Conservation (phyloP, 2,888 invertebrate genomes). For the Cryptocephalus moraei region DNA sequence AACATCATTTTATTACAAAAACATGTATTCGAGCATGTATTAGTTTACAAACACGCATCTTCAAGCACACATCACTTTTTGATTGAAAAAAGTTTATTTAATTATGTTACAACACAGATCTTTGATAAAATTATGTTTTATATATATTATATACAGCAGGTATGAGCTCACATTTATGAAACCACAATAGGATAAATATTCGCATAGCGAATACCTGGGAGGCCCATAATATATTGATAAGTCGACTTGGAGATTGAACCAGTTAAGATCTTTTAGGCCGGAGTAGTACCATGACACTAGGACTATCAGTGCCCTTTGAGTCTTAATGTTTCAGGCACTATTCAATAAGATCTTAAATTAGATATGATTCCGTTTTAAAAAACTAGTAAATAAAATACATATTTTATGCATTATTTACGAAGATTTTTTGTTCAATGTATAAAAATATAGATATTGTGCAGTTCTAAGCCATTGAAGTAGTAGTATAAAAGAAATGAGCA, state of each 20-base stretch:
- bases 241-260: constrained; percentile 8
- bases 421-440: constrained; percentile 39
- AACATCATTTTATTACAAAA: constrained; percentile 32
- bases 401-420: constrained; percentile 35
- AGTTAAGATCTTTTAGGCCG: constrained; percentile 17
- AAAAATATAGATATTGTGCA: constrained; percentile 42
- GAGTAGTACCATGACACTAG: constrained; percentile 16
- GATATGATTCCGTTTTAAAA: constrained; percentile 39
- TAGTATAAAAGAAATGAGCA: constrained; percentile 31
- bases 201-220: constrained; percentile 21
- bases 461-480: constrained; percentile 36
- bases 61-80: constrained; percentile 33
- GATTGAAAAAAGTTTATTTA: constrained; percentile 24
- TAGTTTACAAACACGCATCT: constrained; percentile 28
- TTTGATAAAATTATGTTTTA: constrained; percentile 33
- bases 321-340: constrained; percentile 34
- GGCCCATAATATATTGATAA: constrained; percentile 13
- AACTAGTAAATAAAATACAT: constrained; percentile 39
- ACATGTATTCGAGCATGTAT: constrained; percentile 22
- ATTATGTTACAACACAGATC: constrained; percentile 35
- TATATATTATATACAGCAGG: constrained; percentile 28
- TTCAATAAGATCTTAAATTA: constrained; percentile 32
- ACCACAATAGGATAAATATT: constrained; percentile 18
- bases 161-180: constrained; percentile 32
- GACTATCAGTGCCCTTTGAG: constrained; percentile 13